Conservation (phyloP, 2,797 vertebrate genomes). For the Artibeus jamaicensis region DNA sequence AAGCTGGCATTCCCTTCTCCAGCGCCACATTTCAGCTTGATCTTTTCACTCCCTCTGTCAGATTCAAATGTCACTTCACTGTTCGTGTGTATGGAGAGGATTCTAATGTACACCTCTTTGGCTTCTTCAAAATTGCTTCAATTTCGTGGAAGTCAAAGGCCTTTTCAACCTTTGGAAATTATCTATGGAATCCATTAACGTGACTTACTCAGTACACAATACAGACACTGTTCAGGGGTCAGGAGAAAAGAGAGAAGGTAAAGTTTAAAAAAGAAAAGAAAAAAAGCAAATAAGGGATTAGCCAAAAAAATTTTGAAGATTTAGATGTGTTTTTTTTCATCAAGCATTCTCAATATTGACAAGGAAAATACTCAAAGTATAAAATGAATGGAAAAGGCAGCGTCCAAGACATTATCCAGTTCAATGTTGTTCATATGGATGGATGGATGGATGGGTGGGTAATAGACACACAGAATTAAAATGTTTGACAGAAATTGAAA, state of each 20-base stretch:
- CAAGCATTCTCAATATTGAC: background rate
- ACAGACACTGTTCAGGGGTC: constrained; percentile 7
- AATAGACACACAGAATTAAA: background rate
- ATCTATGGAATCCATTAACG: constrained; percentile 67
- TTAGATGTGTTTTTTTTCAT: background rate
- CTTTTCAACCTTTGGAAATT: constrained; percentile 74
- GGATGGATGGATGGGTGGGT: background rate
- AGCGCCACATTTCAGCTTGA: constrained; percentile 68
- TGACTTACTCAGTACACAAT: constrained; percentile 57
- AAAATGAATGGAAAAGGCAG: background rate
- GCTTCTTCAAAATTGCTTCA: constrained; percentile 72
- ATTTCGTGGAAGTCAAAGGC: constrained; percentile 71
- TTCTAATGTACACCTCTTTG: constrained; percentile 61
- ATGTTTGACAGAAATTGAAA: background rate
- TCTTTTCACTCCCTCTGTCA: constrained; percentile 77
- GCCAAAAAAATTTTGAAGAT: background rate
- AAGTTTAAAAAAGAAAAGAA: background rate
- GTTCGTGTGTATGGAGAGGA: constrained; percentile 65
- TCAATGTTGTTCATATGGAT: background rate
- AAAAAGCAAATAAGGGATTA: constrained; percentile 15
- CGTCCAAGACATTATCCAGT: background rate
- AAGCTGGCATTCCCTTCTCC: constrained; percentile 30
- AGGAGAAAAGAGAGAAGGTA: background rate
- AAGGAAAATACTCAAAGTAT: background rate
- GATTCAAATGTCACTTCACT: constrained; percentile 79